Conservation (phyloP, 2,888 invertebrate species). For the Acronicta psi region DNA sequence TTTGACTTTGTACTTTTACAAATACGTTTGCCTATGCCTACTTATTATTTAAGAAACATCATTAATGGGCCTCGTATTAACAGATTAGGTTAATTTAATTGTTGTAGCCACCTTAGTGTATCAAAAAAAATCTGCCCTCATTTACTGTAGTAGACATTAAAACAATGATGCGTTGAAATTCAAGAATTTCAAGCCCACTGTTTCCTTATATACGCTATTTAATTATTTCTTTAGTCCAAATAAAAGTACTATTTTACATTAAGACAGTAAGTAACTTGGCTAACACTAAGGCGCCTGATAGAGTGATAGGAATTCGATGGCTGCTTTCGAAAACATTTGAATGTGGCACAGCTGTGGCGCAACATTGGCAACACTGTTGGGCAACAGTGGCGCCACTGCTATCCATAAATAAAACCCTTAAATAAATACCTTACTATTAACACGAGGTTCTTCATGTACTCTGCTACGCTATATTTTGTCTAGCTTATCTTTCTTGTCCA, state of each 20-base stretch:
- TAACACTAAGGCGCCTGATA: too few species aligned
- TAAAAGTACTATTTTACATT: too few species aligned
- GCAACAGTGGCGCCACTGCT: background rate
- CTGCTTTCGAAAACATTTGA: background rate
- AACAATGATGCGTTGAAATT: too few species aligned
- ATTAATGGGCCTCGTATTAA: background rate
- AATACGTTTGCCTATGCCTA: background rate
- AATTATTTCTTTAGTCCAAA: too few species aligned
- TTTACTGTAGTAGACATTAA: too few species aligned
- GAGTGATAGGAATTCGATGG: background rate
- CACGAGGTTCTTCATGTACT: conserved; percentile 16
- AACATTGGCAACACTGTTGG: background rate
- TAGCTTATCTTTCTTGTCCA: conserved; percentile 32
- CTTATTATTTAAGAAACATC: conserved; percentile 10
- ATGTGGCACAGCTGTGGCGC: background rate
- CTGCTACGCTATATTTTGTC: conserved; percentile 14
- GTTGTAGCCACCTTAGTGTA: too few species aligned
- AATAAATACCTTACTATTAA: conserved; percentile 51
- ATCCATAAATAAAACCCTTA: conserved; percentile 34
- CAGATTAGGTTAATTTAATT: too few species aligned
- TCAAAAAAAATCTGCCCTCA: too few species aligned
- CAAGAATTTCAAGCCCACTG: too few species aligned
- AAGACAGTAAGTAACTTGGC: too few species aligned
- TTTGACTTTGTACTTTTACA: background rate
- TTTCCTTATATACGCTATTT: too few species aligned